A percentile compares a stretch with the other conserved stretches of the same genome.
These are phyloP conservation scores for Diphyllodes magnificus DNA, from an alignment of 2,113 vertebrate genomes.

Conservation along the genomic window DNA sequence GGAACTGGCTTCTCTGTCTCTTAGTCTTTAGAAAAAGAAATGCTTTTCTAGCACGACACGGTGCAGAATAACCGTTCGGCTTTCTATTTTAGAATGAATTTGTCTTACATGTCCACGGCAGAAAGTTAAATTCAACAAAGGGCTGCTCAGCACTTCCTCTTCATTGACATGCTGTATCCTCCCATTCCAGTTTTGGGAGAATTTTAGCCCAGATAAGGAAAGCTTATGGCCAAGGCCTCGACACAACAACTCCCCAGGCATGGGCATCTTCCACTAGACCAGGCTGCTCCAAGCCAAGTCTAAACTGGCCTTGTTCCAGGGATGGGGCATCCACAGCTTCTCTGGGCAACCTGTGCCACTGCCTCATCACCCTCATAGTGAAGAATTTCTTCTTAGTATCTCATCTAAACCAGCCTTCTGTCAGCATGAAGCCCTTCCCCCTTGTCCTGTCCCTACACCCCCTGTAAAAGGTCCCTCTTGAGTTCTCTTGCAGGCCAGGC, in stretches of 20 bases:
- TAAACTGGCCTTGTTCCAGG: background rate
- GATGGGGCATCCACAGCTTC: background rate
- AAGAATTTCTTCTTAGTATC: background rate
- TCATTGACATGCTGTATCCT: background rate
- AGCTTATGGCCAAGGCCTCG: background rate
- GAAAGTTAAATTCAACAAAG: background rate
- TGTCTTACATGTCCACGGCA: background rate
- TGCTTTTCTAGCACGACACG: background rate
- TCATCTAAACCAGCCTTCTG: background rate
- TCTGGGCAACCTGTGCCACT: background rate
- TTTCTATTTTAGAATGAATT: background rate
- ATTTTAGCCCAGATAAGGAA: background rate
- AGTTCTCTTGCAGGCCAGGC: background rate
- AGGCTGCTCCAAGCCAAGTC: background rate
- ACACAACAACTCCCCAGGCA: background rate
- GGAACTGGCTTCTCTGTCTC: background rate
- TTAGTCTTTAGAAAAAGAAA: background rate
- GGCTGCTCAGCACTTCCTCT: background rate
- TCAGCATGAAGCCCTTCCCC: background rate
- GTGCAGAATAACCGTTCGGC: background rate
- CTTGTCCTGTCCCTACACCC: background rate
- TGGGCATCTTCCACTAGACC: background rate
- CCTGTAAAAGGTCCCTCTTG: background rate
- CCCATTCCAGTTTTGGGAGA: accelerated
- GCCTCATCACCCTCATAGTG: background rate